Base-by-base conservation (phyloP, 2,888 invertebrate species). In the Neoaliturus tenellus region DNA sequence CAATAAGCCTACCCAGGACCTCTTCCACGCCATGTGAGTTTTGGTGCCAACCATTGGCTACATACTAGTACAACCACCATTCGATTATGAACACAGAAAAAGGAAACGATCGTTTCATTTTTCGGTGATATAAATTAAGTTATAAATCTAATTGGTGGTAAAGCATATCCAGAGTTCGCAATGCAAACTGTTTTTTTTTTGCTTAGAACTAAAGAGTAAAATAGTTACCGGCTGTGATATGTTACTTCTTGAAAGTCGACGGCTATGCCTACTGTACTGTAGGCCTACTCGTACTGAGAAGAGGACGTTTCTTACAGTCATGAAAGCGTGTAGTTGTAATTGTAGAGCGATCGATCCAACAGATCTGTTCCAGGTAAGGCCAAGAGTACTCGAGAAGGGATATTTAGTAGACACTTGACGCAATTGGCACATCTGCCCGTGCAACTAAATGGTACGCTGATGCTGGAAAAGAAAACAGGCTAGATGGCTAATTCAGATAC, bases 331-430 rank as follows among this genome's bases (percentile, higher is more conserved):
- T 44, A 12, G 71, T 39, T 44, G 75, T 75, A 75, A 75, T 75
- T 75, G 75, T 75, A 28, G 75, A 75, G 41, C 75, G 23, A 44
- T 75, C 48, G 48, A 75, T 39, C 25, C 39, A 39, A 35, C 69
- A 69, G 69, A 39, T 39, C 39, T 20, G 25, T 48, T 25, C 75
- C 75, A 41, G 39, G 75, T 75, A 75, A 28, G 75, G 75, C 1
- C 28, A 14, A 10, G 14, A 75, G 44, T 28, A 25, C 48, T 44
- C 44, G 5, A 25, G 75, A 17, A 48, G 75, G 41, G 41, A 75
- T 75, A 75, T 75, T 75, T 75, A 75, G 75, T 75, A 28, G 75
- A 25, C 48, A 44, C 48, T 75, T 48, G 41, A 8, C 75, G 75
- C 75, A 75, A 41, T 75, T 75, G 75, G 41, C 75, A 75, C 75